Conservation (phyloP, 2,113 vertebrate species). For the Xiphophorus maculatus region DNA sequence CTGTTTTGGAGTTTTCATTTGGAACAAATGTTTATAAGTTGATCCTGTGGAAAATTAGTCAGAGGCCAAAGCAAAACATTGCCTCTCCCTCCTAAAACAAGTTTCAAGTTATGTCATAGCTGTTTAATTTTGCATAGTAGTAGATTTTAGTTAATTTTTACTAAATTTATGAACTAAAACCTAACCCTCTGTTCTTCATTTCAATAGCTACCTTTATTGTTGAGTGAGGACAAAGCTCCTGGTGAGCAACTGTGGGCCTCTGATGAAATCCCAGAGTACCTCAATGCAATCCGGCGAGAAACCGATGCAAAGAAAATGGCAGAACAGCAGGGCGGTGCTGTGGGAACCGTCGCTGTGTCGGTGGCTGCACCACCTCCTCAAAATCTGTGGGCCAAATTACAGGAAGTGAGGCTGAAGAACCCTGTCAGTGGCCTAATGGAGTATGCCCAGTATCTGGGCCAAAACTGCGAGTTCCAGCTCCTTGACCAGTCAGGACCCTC, state of each 20-base stretch:
- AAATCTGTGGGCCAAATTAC: slow-evolving; percentile 82
- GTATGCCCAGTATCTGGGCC: slow-evolving; percentile 90
- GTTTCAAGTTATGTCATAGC: background rate
- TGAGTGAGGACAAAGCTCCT: slow-evolving; percentile 49
- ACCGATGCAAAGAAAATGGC: slow-evolving; percentile 61
- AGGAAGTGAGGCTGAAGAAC: slow-evolving; percentile 91
- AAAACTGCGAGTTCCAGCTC: slow-evolving; percentile 90
- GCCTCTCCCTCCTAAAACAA: background rate
- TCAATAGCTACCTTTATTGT: slow-evolving; percentile 1
- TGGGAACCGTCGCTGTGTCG: slow-evolving; percentile 77
- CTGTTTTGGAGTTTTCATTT: too few relatives aligned
- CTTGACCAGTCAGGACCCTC: slow-evolving; percentile 93
- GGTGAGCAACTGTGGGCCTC: slow-evolving; percentile 85
- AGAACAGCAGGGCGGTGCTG: slow-evolving; percentile 22
- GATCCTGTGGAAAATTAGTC: too few relatives aligned
- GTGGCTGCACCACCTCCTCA: slow-evolving; percentile 75
- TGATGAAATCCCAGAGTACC: slow-evolving; percentile 90
- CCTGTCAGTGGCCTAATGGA: slow-evolving; percentile 94
- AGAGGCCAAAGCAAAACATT: background rate
- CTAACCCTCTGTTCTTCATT: background rate
- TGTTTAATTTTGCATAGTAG: background rate
- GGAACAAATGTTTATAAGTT: too few relatives aligned
- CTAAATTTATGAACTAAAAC: background rate
- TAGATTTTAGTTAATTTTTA: background rate
- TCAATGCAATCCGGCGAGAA: slow-evolving; percentile 85